Conservation (phyloP, 2,113 vertebrate genomes). For the Promerops cafer region DNA sequence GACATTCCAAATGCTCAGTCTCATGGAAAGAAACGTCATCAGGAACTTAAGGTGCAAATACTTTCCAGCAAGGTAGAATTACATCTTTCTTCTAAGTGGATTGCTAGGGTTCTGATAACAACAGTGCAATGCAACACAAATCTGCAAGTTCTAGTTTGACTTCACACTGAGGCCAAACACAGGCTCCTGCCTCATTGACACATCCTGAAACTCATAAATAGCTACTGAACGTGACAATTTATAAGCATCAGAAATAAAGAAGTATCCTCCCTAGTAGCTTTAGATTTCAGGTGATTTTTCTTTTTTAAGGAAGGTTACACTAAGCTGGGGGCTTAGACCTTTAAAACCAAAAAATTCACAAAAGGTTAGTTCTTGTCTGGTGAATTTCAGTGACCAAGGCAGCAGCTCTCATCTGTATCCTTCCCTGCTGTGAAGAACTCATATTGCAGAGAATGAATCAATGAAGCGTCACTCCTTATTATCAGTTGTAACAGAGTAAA, state of each 20-base stretch:
- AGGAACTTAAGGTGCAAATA: not conserved
- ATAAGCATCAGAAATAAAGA: not conserved
- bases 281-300: not conserved
- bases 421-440: not conserved
- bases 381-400: not conserved
- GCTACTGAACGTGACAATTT: not conserved
- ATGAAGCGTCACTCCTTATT: not conserved
- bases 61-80: not conserved
- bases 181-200: not conserved
- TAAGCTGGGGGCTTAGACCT: not conserved
- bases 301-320: not conserved
- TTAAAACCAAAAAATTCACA: not conserved
- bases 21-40: not conserved
- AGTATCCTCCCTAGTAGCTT: not conserved
- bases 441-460: not conserved
- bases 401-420: not conserved
- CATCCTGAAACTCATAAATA: not conserved
- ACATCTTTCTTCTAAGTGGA: not conserved
- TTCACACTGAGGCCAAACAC: not conserved
- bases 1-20: not conserved
- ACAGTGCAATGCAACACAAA: not conserved
- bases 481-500: not conserved
- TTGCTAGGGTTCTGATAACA: not conserved
- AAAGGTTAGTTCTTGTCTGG: not conserved
- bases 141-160: not conserved